A percentile compares a stretch with the other conserved stretches of the same genome.
These are phyloP conservation scores for Hemicordylus capensis DNA, from an alignment of 2,113 vertebrate genomes.

Conservation along the genomic window DNA sequence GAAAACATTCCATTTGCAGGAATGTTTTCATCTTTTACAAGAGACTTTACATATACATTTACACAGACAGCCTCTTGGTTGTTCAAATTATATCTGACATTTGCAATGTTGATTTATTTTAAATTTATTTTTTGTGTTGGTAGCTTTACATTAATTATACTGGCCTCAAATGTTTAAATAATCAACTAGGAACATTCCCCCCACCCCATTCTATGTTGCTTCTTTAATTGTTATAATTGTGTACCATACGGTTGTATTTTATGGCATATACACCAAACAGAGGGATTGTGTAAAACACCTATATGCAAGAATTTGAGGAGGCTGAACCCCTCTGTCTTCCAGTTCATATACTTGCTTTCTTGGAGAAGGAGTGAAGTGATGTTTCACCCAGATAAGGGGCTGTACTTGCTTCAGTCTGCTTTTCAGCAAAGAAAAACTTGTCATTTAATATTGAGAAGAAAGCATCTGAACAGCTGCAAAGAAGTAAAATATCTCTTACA, in stretches of 20 bases:
- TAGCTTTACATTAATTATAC: conserved; percentile 31
- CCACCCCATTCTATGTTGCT: conserved; percentile 22
- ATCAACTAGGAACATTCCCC: conserved; percentile 25
- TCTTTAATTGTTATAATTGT: conserved; percentile 28
- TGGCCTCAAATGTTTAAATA: neutral
- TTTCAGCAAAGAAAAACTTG: neutral
- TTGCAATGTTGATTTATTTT: conserved; percentile 21
- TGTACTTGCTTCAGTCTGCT: neutral
- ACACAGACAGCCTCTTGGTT: conserved; percentile 4
- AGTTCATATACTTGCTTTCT: conserved; percentile 45
- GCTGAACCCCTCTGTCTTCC: neutral
- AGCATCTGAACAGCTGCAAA: conserved; percentile 21
- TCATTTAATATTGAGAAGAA: conserved; percentile 42
- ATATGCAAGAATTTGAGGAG: neutral
- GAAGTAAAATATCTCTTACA: conserved; percentile 32
- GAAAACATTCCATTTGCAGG: too few species aligned
- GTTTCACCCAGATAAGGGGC: conserved; percentile 20
- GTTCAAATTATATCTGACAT: neutral
- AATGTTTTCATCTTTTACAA: too few species aligned
- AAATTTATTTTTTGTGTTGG: conserved; percentile 29
- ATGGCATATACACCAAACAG: neutral
- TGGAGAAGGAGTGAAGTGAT: neutral
- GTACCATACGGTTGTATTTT: conserved; percentile 30
- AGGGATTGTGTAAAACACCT: conserved; percentile 25
- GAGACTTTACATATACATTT: too few species aligned